phyloP scores from a whole-genome alignment of 2,797 vertebrate genomes.

The Ibycter americanus region DNA sequence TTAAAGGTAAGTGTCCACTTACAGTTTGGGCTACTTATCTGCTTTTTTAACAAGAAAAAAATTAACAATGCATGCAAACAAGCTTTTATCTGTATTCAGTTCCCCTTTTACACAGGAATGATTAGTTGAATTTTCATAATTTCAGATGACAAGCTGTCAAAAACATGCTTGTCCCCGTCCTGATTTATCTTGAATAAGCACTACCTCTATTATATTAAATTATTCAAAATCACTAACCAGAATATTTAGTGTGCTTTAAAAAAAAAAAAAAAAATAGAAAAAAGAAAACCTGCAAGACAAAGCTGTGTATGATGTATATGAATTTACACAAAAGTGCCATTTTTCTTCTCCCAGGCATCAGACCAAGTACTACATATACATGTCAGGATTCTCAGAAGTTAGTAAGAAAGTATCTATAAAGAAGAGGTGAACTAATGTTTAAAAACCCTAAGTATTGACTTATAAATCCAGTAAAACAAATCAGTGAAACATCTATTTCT shows the following conservation, averaged over 20 bases:
- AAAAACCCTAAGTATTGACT: background rate
- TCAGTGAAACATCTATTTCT: background rate
- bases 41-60: background rate
- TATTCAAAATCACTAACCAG: background rate
- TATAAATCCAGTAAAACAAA: background rate
- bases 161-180: background rate
- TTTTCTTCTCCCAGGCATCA: background rate
- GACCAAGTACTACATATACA: background rate
- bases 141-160: conserved; percentile 18
- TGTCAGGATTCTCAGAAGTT: background rate
- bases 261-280: background rate
- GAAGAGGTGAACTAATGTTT: background rate
- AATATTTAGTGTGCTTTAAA: background rate
- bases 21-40: background rate
- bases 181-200: background rate
- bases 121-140: conserved; percentile 34
- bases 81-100: background rate
- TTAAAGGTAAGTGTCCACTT: background rate
- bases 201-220: background rate
- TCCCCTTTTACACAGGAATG: background rate
- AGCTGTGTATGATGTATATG: background rate
- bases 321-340: background rate
- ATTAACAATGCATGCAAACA: background rate
- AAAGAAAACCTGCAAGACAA: background rate
- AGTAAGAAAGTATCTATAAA: background rate